Percentiles rank a stretch among this genome's conserved stretches.
Conservation (phyloP, 2,797 vertebrate genomes). For the Diglossa cyanea region DNA sequence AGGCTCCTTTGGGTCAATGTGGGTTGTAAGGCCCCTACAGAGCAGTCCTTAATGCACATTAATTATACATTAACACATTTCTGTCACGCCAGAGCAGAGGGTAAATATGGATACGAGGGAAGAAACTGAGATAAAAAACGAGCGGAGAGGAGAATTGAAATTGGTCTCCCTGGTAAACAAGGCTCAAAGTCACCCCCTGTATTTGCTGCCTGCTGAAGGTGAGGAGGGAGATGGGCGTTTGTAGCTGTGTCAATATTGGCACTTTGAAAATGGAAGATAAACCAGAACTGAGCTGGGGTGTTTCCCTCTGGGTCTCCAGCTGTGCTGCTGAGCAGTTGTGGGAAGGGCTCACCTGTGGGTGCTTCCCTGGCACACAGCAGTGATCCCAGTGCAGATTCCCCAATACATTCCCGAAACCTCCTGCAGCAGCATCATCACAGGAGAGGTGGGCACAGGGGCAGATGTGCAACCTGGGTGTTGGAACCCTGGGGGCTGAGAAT, state of each 20-base stretch:
- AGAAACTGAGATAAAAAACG: background rate
- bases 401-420: background rate
- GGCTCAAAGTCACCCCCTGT: background rate
- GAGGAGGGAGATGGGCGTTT: background rate
- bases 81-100: background rate
- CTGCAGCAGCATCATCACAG: background rate
- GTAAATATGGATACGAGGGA: background rate
- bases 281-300: background rate
- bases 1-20: background rate
- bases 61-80: background rate
- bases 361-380: background rate
- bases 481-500: background rate
- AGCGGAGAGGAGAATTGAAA: background rate
- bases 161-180: background rate
- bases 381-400: background rate
- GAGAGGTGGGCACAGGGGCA: background rate
- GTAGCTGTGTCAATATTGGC: background rate
- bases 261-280: background rate
- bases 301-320: background rate
- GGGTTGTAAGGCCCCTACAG: background rate
- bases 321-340: background rate
- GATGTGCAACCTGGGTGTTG: background rate
- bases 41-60: background rate
- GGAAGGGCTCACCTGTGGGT: background rate
- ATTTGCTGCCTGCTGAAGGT: background rate